Conservation (phyloP, 37 sponge, comb jelly and placozoan genomes). For the Haliclona indistincta region DNA sequence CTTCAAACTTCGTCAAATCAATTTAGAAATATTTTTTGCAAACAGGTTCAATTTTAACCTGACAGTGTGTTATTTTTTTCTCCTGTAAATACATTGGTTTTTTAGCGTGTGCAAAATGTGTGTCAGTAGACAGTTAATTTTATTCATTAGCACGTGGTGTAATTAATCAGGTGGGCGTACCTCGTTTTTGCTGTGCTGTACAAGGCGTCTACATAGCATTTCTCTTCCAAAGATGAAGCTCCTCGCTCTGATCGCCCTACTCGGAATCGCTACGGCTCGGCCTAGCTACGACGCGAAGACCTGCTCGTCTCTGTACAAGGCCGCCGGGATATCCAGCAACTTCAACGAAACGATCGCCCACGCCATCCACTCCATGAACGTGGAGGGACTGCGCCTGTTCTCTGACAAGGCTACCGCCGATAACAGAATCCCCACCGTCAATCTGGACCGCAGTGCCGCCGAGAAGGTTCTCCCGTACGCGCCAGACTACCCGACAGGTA, state of each 20-base stretch:
- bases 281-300: background rate
- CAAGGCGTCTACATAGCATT: too few relatives aligned
- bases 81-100: too few relatives aligned
- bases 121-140: too few relatives aligned
- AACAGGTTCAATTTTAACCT: too few relatives aligned
- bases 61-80: too few relatives aligned
- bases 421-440: conserved; percentile 73
- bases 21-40: background rate
- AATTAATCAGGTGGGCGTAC: too few relatives aligned
- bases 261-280: too few relatives aligned
- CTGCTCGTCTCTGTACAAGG: background rate
- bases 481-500: conserved; percentile 44
- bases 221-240: conserved; percentile 15
- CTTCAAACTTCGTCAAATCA: conserved; percentile 45
- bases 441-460: conserved; percentile 49
- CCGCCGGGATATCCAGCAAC: conserved; percentile 57
- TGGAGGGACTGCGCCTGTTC: conserved; percentile 68
- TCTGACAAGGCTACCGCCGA: conserved; percentile 52
- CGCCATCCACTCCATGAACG: conserved; percentile 80
- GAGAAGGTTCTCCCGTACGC: conserved; percentile 69
- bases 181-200: too few relatives aligned
- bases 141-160: too few relatives aligned
- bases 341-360: conserved; percentile 83
- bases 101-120: too few relatives aligned
- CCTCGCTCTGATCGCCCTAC: background rate